Conservation (phyloP, 2,888 invertebrate genomes). For the Philhelius pedissequus region DNA sequence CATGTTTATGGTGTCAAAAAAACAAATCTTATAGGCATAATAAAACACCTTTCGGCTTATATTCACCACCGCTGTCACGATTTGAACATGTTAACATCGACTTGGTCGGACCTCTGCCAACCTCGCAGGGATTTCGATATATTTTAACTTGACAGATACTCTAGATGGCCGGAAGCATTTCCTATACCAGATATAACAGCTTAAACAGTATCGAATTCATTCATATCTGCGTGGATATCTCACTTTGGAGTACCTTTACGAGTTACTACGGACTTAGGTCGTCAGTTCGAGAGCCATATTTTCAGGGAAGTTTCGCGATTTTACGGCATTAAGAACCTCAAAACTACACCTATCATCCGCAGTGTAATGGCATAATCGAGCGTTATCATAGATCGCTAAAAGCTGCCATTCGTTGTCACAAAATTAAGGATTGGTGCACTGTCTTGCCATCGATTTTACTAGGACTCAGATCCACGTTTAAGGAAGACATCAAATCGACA, state of each 20-base stretch:
- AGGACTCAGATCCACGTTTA: slow-evolving; percentile 34
- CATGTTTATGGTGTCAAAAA: slow-evolving; percentile 16
- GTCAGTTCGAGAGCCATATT: slow-evolving; percentile 35
- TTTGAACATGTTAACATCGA: slow-evolving; percentile 35
- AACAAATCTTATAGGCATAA: slow-evolving; percentile 13
- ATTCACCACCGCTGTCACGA: slow-evolving; percentile 17
- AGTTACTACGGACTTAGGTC: slow-evolving; percentile 53
- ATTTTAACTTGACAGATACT: slow-evolving; percentile 27
- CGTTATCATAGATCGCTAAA: slow-evolving; percentile 35
- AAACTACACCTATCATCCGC: slow-evolving; percentile 53
- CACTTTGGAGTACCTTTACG: slow-evolving; percentile 44
- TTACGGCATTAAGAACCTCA: slow-evolving; percentile 30
- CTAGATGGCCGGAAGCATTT: slow-evolving; percentile 35
- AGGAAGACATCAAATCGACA: slow-evolving; percentile 24
- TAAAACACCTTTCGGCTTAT: neutral
- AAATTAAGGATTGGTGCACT: slow-evolving; percentile 21
- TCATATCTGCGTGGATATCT: slow-evolving; percentile 33
- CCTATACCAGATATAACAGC: slow-evolving; percentile 40
- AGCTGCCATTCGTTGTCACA: slow-evolving; percentile 39
- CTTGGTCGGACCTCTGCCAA: no score
- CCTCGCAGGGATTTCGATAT: slow-evolving; percentile 31
- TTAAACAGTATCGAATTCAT: slow-evolving; percentile 41
- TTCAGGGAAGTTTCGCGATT: slow-evolving; percentile 13
- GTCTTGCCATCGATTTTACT: slow-evolving; percentile 46
- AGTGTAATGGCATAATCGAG: slow-evolving; percentile 56